A percentile compares a stretch with the other conserved stretches of the same genome.
Evolutionary conservation across 2,113 vertebrate species (phyloP).

Genomic region (Glareola pratincola): DNA sequence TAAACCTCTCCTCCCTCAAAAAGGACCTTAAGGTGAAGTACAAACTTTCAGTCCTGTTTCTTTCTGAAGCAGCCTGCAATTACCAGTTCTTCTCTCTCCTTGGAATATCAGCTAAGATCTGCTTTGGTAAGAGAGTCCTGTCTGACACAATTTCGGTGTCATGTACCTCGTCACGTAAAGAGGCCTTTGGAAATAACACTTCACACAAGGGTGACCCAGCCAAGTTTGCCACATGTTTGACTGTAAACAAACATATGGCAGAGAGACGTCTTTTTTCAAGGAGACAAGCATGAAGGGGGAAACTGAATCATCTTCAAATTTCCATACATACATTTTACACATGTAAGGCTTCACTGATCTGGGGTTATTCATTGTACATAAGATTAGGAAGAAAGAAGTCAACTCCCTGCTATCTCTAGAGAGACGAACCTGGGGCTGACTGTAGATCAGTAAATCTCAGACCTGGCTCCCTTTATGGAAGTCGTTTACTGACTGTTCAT

Average conservation of each 20-base stretch:
- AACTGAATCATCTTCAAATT: neutral
- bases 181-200: neutral
- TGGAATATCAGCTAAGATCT: neutral
- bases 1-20: neutral
- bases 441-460: neutral
- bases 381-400: neutral
- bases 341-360: neutral
- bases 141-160: neutral
- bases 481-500: neutral
- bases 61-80: neutral
- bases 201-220: neutral
- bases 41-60: neutral
- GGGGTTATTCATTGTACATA: neutral
- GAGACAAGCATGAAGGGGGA: neutral
- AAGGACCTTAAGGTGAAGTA: neutral
- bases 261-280: neutral
- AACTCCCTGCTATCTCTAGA: neutral
- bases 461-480: neutral
- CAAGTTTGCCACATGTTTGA: neutral
- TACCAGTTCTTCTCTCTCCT: neutral
- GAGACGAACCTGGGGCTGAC: neutral
- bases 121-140: neutral
- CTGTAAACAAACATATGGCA: conserved; percentile 35
- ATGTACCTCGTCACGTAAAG: neutral
- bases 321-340: neutral